Conservation (phyloP, 2,113 vertebrate species). For the Brachirus orientalis region DNA sequence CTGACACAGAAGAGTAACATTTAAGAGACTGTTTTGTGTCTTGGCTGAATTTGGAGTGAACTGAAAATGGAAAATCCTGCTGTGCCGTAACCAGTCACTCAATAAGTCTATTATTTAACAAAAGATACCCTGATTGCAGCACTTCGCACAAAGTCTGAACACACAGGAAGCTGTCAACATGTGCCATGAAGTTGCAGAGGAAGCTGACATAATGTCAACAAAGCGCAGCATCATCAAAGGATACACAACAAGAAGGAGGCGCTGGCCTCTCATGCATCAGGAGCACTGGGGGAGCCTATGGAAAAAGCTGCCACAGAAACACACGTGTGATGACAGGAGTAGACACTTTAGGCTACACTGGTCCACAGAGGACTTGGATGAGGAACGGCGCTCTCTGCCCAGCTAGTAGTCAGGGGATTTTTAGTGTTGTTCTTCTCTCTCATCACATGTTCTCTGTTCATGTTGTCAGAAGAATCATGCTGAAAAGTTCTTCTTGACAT, state of each 20-base stretch:
- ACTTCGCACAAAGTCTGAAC: slow-evolving; percentile 38
- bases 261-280: slow-evolving; percentile 1
- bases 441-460: not conserved
- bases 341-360: slow-evolving; percentile 4
- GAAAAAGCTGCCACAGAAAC: slow-evolving; percentile 3
- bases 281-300: not conserved
- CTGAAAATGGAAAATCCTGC: slow-evolving; percentile 60
- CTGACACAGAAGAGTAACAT: slow-evolving; percentile 51
- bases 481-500: not conserved
- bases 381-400: not conserved
- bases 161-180: slow-evolving; percentile 50
- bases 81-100: slow-evolving; percentile 45
- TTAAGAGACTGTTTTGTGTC: slow-evolving; percentile 36
- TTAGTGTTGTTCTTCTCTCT: not conserved
- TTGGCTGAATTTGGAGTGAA: slow-evolving; percentile 41
- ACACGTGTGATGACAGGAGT: slow-evolving; percentile 17
- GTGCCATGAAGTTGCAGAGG: slow-evolving; percentile 25
- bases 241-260: slow-evolving; percentile 39
- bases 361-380: not conserved
- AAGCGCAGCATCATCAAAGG: slow-evolving; percentile 31
- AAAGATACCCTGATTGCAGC: slow-evolving; percentile 52
- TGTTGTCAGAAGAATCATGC: not conserved
- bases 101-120: slow-evolving; percentile 51
- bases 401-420: not conserved
- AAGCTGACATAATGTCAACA: slow-evolving; percentile 42